Evolutionary conservation across 30 jellyfish, hydroid and myxozoan genomes (phyloP).

Genomic region (Aurelia coerulea): DNA sequence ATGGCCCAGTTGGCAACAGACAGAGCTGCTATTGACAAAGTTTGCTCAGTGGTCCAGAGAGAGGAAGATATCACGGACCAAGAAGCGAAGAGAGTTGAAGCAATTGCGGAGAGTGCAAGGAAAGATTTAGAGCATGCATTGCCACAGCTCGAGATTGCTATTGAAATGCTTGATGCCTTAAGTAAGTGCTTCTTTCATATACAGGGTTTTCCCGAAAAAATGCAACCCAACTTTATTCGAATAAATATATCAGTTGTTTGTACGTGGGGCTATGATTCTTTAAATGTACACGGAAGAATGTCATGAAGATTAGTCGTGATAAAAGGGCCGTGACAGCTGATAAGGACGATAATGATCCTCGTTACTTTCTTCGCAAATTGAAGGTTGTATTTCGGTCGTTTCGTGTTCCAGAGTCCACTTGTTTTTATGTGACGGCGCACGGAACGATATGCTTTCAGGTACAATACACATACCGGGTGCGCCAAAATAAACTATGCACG

Average conservation of each 20-base stretch:
- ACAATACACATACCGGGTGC: conserved; percentile 10
- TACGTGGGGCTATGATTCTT: too few species aligned
- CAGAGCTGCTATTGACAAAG: conserved; percentile 77
- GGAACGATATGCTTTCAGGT: conserved; percentile 38
- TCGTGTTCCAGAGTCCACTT: conserved; percentile 47
- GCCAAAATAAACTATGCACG: too few species aligned
- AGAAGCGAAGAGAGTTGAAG: conserved; percentile 84
- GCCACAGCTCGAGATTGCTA: conserved; percentile 89
- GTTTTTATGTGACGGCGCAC: conserved; percentile 51
- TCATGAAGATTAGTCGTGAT: conserved; percentile 27
- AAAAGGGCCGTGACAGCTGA: conserved; percentile 72
- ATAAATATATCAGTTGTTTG: too few species aligned
- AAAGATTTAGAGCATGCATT: conserved; percentile 75
- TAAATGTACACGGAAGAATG: too few species aligned
- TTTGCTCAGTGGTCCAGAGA: conserved; percentile 77
- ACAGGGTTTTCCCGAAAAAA: too few species aligned
- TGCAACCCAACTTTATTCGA: too few species aligned
- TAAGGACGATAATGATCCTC: conserved; percentile 25
- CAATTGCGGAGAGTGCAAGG: conserved; percentile 84
- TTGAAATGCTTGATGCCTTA: conserved; percentile 87
- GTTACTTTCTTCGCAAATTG: conserved; percentile 65
- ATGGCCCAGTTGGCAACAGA: conserved; percentile 82
- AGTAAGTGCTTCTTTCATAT: conserved; percentile 37
- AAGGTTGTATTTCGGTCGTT: conserved; percentile 31
- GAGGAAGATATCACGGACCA: conserved; percentile 87